These are phyloP conservation scores for Cheirogaleus medius DNA, from an alignment of 2,113 vertebrate genomes.

Conservation along the genomic window DNA sequence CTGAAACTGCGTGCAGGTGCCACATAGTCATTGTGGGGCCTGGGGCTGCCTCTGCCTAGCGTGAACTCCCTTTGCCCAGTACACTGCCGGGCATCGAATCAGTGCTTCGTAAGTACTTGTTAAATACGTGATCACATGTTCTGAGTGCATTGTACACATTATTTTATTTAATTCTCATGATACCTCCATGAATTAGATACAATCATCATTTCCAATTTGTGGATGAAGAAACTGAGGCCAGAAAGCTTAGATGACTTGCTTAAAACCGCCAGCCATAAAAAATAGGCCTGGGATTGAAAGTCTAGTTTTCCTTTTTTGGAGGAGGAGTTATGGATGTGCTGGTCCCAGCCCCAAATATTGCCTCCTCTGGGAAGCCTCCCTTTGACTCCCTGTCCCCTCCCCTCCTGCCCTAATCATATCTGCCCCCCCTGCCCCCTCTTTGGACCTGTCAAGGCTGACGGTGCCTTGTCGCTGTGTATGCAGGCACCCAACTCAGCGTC, in stretches of 20 bases:
- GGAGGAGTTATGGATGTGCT: not conserved
- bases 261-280: not conserved
- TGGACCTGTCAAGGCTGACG: not conserved
- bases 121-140: not conserved
- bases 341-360: not conserved
- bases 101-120: not conserved
- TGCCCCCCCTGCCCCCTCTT: no score
- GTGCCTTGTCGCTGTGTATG: not conserved
- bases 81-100: not conserved
- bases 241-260: not conserved
- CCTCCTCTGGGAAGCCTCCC: not conserved
- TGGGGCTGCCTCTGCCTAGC: not conserved
- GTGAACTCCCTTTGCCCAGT: not conserved
- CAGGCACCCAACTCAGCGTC: not conserved
- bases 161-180: not conserved
- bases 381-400: not conserved
- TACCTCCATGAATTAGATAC: not conserved
- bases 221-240: not conserved
- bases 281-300: not conserved
- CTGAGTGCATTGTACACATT: not conserved
- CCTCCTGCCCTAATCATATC: not conserved
- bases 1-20: rapidly evolving
- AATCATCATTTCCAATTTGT: not conserved
- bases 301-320: not conserved
- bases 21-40: rapidly evolving